These are phyloP conservation scores for Agriopis aurantiaria DNA, from an alignment of 2,888 invertebrate species.

Conservation along the genomic window DNA sequence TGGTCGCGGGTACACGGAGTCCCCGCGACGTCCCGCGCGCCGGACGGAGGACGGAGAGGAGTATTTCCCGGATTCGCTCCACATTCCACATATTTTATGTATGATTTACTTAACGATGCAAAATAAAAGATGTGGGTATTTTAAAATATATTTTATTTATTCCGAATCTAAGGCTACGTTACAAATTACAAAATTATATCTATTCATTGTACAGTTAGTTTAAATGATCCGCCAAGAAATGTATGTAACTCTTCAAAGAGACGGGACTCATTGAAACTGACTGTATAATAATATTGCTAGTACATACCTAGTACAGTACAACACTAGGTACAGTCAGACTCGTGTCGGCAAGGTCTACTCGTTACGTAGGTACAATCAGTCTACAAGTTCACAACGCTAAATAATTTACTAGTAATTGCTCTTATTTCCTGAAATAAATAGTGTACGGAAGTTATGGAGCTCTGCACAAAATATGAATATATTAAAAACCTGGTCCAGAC, in stretches of 20 bases:
- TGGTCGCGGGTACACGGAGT: too few species aligned
- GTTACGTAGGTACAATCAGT: not conserved
- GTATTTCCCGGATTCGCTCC: conserved; percentile 23
- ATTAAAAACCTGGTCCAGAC: too few species aligned
- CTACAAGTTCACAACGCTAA: too few species aligned
- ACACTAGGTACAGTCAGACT: conserved; percentile 65
- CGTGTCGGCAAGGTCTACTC: conserved; percentile 61
- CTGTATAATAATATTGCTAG: not conserved
- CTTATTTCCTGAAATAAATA: too few species aligned
- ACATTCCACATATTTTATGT: conserved; percentile 61
- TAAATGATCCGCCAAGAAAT: not conserved
- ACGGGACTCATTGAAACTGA: not conserved
- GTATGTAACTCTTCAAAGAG: not conserved
- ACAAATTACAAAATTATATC: conserved; percentile 25
- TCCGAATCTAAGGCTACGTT: conserved; percentile 60
- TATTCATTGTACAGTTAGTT: conserved; percentile 37
- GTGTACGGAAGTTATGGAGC: too few species aligned
- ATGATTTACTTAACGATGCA: conserved; percentile 47
- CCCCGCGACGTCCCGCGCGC: conserved; percentile 2
- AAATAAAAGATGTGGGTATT: conserved; percentile 64
- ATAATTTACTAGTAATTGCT: too few species aligned
- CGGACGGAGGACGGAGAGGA: not conserved
- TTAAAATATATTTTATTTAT: conserved; percentile 69
- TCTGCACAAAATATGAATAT: too few species aligned
- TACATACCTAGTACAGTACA: conserved; percentile 10